phyloP scores from a whole-genome alignment of 1,140 invertebrate species.

The Oryctes rhinoceros region DNA sequence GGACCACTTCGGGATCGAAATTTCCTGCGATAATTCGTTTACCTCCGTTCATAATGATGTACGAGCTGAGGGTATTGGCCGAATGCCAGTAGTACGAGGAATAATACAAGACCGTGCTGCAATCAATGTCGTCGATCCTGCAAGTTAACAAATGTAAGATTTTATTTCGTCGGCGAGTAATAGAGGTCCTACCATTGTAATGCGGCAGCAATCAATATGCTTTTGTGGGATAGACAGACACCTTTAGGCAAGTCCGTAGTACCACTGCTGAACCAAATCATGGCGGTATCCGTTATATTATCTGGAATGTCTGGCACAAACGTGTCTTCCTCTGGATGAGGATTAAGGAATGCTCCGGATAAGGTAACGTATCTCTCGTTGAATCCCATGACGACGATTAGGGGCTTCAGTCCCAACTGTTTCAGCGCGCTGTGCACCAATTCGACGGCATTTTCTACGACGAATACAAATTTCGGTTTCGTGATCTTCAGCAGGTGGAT shows the following conservation, averaged over 20 bases:
- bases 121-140: conserved; percentile 8
- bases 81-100: conserved; percentile 54
- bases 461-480: conserved; percentile 41
- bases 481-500: conserved; percentile 20
- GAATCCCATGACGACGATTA: conserved; percentile 39
- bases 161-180: no score
- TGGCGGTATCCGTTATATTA: conserved; percentile 51
- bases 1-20: conserved; percentile 50
- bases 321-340: conserved; percentile 43
- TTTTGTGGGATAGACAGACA: conserved; percentile 70
- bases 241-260: conserved; percentile 81
- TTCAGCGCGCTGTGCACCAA: conserved; percentile 15
- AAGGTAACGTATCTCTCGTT: background rate
- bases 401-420: background rate
- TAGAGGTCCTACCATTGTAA: background rate
- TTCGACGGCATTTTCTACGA: background rate
- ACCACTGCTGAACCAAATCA: conserved; percentile 69
- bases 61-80: conserved; percentile 48
- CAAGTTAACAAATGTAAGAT: background rate
- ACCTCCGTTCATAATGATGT: conserved; percentile 50
- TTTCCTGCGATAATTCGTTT: conserved; percentile 54
- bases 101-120: conserved; percentile 45
- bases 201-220: background rate
- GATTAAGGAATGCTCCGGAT: conserved; percentile 29
- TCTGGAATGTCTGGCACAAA: conserved; percentile 50